These are phyloP conservation scores for Hypercompe scribonia DNA, from an alignment of 2,888 invertebrate genomes.

Conservation along the genomic window DNA sequence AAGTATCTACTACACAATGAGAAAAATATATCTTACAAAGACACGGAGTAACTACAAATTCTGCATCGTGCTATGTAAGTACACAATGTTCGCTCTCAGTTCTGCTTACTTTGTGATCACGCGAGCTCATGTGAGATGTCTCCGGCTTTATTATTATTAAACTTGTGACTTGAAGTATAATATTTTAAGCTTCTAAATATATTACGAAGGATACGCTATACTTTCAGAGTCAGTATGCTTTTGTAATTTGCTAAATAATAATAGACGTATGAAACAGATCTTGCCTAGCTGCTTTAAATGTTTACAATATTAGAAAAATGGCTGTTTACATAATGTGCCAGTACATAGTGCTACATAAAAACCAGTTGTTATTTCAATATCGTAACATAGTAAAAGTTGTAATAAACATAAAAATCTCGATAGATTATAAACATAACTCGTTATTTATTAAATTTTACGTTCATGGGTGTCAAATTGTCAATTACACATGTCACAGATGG, in stretches of 20 bases:
- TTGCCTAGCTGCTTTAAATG: background rate
- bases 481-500: too few species aligned
- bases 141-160: too few species aligned
- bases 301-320: background rate
- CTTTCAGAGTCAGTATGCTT: background rate
- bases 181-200: too few species aligned
- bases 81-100: too few species aligned
- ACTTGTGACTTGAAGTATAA: too few species aligned
- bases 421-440: background rate
- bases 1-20: too few species aligned
- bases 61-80: too few species aligned
- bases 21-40: too few species aligned
- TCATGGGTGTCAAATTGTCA: background rate
- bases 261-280: background rate
- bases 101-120: too few species aligned
- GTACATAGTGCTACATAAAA: background rate
- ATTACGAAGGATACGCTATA: background rate
- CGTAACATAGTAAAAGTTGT: background rate
- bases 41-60: background rate
- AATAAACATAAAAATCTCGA: background rate
- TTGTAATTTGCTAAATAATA: background rate
- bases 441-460: background rate
- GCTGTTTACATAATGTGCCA: background rate
- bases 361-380: background rate
- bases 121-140: too few species aligned